These are phyloP conservation scores for Triplophysa rosa DNA, from an alignment of 2,113 vertebrate genomes.

Conservation along the genomic window DNA sequence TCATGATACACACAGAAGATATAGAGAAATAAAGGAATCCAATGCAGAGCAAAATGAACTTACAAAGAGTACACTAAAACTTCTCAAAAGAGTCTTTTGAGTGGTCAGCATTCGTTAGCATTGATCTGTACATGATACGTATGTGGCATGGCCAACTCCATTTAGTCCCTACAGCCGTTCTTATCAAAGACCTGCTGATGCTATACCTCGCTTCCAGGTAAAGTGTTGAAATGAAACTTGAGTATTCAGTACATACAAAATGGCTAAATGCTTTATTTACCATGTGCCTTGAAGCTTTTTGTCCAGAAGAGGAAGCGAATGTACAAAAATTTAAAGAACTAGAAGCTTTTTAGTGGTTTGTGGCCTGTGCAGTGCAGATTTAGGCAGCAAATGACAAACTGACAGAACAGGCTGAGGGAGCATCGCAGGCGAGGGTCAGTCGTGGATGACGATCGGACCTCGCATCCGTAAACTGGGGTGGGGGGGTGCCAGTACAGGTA, in stretches of 20 bases:
- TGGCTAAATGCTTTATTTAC: constrained; percentile 23
- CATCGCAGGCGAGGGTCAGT: constrained; percentile 62
- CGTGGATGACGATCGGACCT: constrained; percentile 80
- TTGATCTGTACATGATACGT: constrained; percentile 46
- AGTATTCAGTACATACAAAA: constrained; percentile 26
- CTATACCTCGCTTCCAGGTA: constrained; percentile 23
- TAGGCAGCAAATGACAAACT: constrained; percentile 10
- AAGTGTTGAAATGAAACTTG: constrained; percentile 25
- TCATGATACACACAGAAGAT: constrained; percentile 53
- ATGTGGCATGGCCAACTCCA: constrained; percentile 23
- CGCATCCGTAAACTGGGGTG: constrained; percentile 80
- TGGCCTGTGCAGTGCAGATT: neutral
- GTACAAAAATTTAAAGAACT: neutral
- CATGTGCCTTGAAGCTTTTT: neutral
- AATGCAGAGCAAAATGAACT: constrained; percentile 39
- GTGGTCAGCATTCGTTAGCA: constrained; percentile 19
- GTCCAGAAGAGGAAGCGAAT: neutral
- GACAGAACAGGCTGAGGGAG: constrained; percentile 22
- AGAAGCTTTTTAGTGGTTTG: neutral
- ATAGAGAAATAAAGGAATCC: constrained; percentile 66
- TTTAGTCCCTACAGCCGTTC: constrained; percentile 27
- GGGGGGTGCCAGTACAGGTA: constrained; percentile 70
- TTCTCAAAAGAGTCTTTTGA: constrained; percentile 45
- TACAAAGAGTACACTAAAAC: constrained; percentile 49
- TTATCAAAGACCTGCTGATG: constrained; percentile 26